phyloP scores from a whole-genome alignment of 2,113 vertebrate species.

The Coracopsis vasa region DNA sequence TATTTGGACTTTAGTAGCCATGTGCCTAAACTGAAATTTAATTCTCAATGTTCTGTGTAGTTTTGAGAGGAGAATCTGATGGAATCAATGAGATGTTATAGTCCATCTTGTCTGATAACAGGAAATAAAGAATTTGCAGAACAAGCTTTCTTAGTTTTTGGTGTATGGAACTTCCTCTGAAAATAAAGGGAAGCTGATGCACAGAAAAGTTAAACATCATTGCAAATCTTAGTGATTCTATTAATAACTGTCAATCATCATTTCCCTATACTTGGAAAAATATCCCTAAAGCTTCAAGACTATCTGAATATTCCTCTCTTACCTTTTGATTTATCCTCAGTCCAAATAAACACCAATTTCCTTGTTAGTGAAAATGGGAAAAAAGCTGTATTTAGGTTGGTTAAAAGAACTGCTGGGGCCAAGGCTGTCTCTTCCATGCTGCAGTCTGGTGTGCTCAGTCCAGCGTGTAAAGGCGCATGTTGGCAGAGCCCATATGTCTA shows the following conservation, averaged over 20 bases:
- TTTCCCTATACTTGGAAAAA: background rate
- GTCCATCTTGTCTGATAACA: background rate
- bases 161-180: background rate
- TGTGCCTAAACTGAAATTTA: background rate
- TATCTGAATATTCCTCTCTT: background rate
- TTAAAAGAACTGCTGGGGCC: background rate
- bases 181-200: background rate
- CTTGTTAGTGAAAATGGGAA: background rate
- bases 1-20: background rate
- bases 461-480: fast-evolving
- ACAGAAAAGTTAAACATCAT: background rate
- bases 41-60: background rate
- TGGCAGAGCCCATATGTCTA: background rate
- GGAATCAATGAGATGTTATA: background rate
- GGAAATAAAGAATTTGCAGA: background rate
- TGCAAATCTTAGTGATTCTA: background rate
- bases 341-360: background rate
- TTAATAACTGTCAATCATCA: background rate
- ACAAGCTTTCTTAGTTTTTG: background rate
- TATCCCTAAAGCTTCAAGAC: background rate
- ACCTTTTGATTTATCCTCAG: background rate
- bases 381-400: background rate
- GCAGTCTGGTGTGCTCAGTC: background rate
- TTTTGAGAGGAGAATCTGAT: background rate
- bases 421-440: background rate